Conservation (phyloP, 2,797 vertebrate genomes). For the Scolopax rusticola region DNA sequence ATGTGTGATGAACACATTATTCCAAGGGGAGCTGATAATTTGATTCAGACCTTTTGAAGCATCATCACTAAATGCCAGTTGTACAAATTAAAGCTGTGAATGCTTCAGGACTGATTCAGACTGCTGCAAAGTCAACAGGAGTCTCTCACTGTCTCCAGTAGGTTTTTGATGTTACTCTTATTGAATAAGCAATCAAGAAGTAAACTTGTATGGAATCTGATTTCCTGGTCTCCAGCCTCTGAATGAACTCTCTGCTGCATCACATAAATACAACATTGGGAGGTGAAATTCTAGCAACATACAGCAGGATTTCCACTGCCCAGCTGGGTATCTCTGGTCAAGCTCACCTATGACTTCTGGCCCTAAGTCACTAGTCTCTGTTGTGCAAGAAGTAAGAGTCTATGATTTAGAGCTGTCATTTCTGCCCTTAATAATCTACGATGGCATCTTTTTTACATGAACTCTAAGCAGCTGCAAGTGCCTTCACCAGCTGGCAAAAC, state of each 20-base stretch:
- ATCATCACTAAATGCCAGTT: neutral
- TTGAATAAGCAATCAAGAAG: conserved; percentile 40
- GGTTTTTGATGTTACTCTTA: neutral
- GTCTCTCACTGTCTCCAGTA: neutral
- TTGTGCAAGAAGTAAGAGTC: neutral
- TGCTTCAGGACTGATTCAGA: neutral
- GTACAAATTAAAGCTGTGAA: neutral
- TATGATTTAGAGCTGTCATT: neutral
- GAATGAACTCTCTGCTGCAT: conserved; percentile 1
- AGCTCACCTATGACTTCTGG: neutral
- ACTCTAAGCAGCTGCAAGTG: neutral
- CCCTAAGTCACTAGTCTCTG: neutral
- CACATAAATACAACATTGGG: neutral
- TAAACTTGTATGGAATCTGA: conserved; percentile 13
- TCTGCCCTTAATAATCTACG: neutral
- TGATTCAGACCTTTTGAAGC: conserved; percentile 1
- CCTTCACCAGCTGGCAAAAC: neutral
- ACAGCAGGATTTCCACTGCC: neutral
- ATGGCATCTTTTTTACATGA: neutral
- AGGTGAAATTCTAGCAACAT: neutral
- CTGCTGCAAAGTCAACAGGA: conserved; percentile 31
- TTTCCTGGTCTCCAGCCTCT: conserved; percentile 28
- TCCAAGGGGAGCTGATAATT: conserved; percentile 4
- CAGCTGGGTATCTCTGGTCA: neutral
- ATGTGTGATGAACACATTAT: neutral